Percentiles rank a stretch among this genome's conserved stretches.
Conservation (phyloP, 2,797 vertebrate species). For the Esox masquinongy region DNA sequence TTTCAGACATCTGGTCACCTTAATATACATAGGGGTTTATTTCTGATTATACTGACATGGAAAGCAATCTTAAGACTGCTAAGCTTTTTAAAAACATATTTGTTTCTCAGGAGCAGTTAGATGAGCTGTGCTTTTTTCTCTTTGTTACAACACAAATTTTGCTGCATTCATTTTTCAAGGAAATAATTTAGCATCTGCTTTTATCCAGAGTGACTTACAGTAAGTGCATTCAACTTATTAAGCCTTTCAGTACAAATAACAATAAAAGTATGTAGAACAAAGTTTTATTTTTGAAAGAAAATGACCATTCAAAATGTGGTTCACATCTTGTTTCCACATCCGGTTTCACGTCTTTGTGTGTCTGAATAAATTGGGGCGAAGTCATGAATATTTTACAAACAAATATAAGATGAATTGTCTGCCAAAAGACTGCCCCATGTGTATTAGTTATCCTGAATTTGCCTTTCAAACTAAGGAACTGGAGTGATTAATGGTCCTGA, state of each 20-base stretch:
- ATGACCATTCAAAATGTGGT: conserved; percentile 25
- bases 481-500: conserved; percentile 39
- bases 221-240: too few species aligned
- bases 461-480: conserved; percentile 50
- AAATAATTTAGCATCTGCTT: too few species aligned
- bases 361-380: conserved; percentile 35
- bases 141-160: too few species aligned
- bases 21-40: too few species aligned
- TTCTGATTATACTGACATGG: not conserved
- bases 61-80: too few species aligned
- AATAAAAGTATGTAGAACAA: not conserved
- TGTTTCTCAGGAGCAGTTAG: too few species aligned
- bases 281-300: not conserved
- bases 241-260: not conserved
- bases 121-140: too few species aligned
- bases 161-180: too few species aligned
- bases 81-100: too few species aligned
- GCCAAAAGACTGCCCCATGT: conserved; percentile 33
- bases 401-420: conserved; percentile 42
- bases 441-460: conserved; percentile 41
- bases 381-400: conserved; percentile 49
- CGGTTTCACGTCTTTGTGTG: not conserved
- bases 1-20: too few species aligned
- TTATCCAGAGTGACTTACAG: too few species aligned
- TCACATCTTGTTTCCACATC: conserved; percentile 24